These are phyloP conservation scores for Dinocampus coccinellae DNA, from an alignment of 2,888 invertebrate species.

Conservation along the genomic window DNA sequence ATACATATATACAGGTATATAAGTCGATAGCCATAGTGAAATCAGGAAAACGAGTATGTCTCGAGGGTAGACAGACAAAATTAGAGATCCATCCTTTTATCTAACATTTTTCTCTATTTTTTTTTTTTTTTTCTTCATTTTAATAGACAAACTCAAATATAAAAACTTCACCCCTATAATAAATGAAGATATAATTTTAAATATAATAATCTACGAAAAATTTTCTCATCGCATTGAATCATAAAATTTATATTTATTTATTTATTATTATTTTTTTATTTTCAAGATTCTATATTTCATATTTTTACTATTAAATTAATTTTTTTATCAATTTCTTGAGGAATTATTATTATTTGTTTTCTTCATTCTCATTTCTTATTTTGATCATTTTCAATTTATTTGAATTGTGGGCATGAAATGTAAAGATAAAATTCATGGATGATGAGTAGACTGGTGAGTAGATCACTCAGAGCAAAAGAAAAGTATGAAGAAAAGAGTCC, in stretches of 20 bases:
- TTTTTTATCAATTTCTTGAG: neutral
- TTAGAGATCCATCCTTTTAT: neutral
- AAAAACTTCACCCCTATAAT: neutral
- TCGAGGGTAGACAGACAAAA: conserved; percentile 4
- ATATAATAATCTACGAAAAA: neutral
- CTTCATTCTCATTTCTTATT: neutral
- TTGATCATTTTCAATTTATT: conserved; percentile 12
- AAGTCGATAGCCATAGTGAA: conserved; percentile 1
- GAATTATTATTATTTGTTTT: neutral
- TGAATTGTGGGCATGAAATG: conserved; percentile 16
- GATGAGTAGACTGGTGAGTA: neutral
- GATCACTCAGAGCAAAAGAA: conserved; percentile 6
- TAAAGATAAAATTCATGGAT: conserved; percentile 14
- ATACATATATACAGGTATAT: neutral
- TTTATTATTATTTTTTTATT: neutral
- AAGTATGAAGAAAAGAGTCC: conserved; percentile 2
- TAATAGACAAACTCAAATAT: neutral
- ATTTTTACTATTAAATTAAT: neutral
- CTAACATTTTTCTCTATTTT: too few species aligned
- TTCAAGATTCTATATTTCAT: neutral
- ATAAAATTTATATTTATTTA: too few species aligned
- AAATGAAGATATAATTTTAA: neutral
- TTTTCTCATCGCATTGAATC: neutral
- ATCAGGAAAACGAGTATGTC: neutral
- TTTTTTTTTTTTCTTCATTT: too few species aligned